phyloP scores from a whole-genome alignment of 2,113 vertebrate genomes.

The Grus americana region DNA sequence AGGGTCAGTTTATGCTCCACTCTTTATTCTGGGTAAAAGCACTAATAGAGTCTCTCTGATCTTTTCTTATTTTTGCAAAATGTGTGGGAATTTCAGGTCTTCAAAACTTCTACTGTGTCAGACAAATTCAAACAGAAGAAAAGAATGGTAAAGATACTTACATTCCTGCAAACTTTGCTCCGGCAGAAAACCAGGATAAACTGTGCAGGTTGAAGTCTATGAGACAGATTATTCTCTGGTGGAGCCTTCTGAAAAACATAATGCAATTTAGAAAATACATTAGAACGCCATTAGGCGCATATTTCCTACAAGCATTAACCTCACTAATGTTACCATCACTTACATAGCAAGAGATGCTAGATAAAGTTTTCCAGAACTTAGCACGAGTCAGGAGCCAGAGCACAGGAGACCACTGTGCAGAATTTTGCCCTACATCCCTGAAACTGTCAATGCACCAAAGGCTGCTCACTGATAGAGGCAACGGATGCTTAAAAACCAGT shows the following conservation, averaged over 20 bases:
- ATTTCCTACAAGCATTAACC: background rate
- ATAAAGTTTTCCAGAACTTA: background rate
- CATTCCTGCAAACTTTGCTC: background rate
- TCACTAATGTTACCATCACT: background rate
- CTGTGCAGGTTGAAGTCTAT: background rate
- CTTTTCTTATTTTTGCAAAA: slow-evolving; percentile 16
- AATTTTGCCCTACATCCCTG: too few species aligned
- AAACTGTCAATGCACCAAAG: background rate
- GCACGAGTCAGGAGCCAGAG: background rate
- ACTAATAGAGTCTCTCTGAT: background rate
- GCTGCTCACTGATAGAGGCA: background rate
- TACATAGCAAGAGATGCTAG: background rate
- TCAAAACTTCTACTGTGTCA: background rate
- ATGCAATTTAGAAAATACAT: background rate
- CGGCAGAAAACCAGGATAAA: background rate
- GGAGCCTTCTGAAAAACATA: background rate
- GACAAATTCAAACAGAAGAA: background rate
- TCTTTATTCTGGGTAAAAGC: slow-evolving; percentile 5
- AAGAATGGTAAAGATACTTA: background rate
- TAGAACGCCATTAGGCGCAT: background rate
- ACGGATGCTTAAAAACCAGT: background rate
- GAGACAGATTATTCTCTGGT: background rate
- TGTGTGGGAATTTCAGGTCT: background rate
- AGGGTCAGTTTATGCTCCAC: background rate
- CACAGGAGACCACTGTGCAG: background rate